These are phyloP conservation scores for Sisor rabdophorus DNA, from an alignment of 2,113 vertebrate species.

Conservation along the genomic window DNA sequence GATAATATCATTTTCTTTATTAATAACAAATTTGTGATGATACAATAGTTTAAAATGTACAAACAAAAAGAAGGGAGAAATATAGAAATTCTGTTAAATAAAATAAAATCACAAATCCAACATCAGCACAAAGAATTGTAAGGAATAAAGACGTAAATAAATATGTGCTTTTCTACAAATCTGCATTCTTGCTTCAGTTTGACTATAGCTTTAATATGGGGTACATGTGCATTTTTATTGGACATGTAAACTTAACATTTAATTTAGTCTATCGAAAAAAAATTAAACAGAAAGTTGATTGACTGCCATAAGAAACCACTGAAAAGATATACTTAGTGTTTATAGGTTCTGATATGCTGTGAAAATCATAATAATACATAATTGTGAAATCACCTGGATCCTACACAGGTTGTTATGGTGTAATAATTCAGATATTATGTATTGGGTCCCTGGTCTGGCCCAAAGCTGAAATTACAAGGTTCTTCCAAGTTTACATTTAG, in stretches of 20 bases:
- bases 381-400: background rate
- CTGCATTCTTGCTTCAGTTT: constrained; percentile 1
- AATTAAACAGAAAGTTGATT: background rate
- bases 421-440: background rate
- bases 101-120: background rate
- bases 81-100: background rate
- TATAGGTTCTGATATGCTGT: constrained; percentile 1
- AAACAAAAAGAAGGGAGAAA: background rate
- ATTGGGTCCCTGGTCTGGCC: background rate
- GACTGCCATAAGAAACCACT: background rate
- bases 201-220: background rate
- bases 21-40: too few relatives aligned
- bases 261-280: background rate
- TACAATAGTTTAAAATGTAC: background rate
- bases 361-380: constrained; percentile 13
- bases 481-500: background rate
- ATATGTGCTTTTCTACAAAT: background rate
- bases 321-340: too few relatives aligned
- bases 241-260: background rate
- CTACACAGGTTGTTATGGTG: background rate
- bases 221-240: background rate
- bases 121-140: background rate
- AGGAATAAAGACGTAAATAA: background rate
- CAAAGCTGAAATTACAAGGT: background rate
- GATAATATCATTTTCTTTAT: background rate